Evolutionary conservation across 2,797 vertebrate species (phyloP).

Genomic region (Momotus momota): DNA sequence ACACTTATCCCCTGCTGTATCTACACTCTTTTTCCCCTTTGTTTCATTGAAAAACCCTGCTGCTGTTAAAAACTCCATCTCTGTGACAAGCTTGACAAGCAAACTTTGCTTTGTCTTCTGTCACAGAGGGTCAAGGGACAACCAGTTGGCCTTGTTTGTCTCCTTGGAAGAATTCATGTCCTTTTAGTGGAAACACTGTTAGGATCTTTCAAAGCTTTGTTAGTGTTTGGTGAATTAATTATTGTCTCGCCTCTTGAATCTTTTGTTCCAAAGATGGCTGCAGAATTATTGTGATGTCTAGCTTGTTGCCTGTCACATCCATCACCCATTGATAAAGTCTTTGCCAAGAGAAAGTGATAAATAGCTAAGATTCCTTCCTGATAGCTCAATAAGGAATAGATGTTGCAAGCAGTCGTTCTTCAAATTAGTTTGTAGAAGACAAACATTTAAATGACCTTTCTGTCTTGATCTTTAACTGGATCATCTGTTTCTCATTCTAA

Average conservation of each 20-base stretch:
- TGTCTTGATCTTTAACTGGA: neutral
- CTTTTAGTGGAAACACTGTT: constrained; percentile 1
- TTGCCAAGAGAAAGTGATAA: neutral
- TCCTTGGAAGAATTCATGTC: constrained; percentile 17
- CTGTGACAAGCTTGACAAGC: constrained; percentile 28
- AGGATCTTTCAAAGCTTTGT: constrained; percentile 30
- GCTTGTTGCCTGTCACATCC: neutral
- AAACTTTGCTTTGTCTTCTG: constrained; percentile 37
- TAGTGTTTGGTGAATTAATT: constrained; percentile 28
- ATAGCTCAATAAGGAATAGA: constrained; percentile 10
- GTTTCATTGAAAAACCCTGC: constrained; percentile 18
- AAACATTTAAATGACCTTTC: neutral
- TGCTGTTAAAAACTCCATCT: constrained; percentile 13
- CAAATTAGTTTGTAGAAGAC: neutral
- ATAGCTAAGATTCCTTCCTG: constrained; percentile 14
- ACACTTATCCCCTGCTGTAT: neutral
- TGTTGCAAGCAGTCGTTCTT: neutral
- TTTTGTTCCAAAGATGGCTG: neutral
- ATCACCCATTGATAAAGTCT: constrained; percentile 2
- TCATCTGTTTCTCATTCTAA: neutral
- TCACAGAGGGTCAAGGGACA: constrained; percentile 35
- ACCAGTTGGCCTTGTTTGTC: constrained; percentile 11
- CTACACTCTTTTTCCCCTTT: neutral
- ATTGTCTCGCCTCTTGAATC: neutral
- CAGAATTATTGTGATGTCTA: constrained; percentile 11